A percentile compares a stretch with the other conserved stretches of the same genome.
Evolutionary conservation across 2,888 invertebrate species (phyloP).

Genomic region (Chloroclystis v-ata): DNA sequence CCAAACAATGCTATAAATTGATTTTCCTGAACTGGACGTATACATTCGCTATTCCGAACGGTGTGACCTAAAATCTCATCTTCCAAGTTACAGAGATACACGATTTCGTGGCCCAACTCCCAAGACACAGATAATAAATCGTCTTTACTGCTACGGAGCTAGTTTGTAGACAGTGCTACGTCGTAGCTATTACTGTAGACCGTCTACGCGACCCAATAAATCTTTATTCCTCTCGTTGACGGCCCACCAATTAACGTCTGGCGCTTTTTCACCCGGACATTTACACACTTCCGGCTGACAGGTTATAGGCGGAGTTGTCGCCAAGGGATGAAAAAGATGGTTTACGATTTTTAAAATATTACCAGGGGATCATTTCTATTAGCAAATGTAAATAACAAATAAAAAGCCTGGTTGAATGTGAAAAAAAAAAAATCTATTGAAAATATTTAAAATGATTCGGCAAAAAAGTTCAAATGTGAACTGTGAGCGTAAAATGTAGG

Average conservation of each 20-base stretch:
- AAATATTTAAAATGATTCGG: no score
- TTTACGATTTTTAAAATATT: no score
- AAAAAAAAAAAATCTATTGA: no score
- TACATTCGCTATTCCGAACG: not conserved
- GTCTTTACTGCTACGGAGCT: conserved; percentile 4
- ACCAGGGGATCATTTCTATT: no score
- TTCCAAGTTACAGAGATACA: not conserved
- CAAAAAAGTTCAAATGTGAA: no score
- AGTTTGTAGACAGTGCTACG: conserved; percentile 16
- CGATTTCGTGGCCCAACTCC: not conserved
- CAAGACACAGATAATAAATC: conserved; percentile 6
- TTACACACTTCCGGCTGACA: not conserved
- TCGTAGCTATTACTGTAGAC: conserved; percentile 18
- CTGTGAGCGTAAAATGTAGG: no score
- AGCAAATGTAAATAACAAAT: no score
- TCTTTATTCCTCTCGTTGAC: conserved; percentile 13
- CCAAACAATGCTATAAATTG: not conserved
- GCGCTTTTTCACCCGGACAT: conserved; percentile 1
- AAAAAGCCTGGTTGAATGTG: no score
- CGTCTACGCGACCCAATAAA: conserved; percentile 17
- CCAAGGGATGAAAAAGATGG: not conserved
- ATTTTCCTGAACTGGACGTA: not conserved
- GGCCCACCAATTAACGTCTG: conserved; percentile 11
- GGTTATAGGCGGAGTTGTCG: not conserved
- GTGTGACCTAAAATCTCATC: not conserved